Evolutionary conservation across 2,888 invertebrate genomes (phyloP).

Genomic region (Masnerella sp.): DNA sequence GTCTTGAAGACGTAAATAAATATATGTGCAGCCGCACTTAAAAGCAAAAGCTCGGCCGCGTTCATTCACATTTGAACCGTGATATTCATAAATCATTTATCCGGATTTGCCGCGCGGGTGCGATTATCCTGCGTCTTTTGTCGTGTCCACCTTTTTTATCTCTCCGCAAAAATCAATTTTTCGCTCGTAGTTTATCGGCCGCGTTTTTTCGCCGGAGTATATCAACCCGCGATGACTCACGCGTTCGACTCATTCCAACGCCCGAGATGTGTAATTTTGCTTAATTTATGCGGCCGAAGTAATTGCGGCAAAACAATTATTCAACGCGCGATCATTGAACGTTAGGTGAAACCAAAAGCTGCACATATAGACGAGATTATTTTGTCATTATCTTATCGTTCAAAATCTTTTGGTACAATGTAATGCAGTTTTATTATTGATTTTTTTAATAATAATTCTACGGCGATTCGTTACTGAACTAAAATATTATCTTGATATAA

Average conservation of each 20-base stretch:
- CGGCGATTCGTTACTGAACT: no score
- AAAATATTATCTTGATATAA: no score
- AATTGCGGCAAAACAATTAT: slow-evolving; percentile 49
- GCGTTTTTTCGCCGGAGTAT: slow-evolving; percentile 40
- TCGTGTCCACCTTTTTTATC: slow-evolving; percentile 36
- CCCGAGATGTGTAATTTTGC: slow-evolving; percentile 45
- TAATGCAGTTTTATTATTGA: no score
- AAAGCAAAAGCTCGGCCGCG: slow-evolving; percentile 22
- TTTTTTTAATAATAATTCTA: no score
- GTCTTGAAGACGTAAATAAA: slow-evolving; percentile 19
- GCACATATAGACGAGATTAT: slow-evolving; percentile 40
- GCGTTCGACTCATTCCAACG: slow-evolving; percentile 41
- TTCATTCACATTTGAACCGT: slow-evolving; percentile 54
- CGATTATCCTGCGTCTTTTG: slow-evolving; percentile 45
- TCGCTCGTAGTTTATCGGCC: slow-evolving; percentile 40
- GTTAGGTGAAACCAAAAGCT: slow-evolving; percentile 42
- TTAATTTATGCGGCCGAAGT: slow-evolving; percentile 40
- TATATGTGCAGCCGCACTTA: no score
- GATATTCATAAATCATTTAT: slow-evolving; percentile 55
- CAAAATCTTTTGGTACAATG: slow-evolving; percentile 37
- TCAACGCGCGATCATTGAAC: slow-evolving; percentile 48
- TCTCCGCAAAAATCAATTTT: slow-evolving; percentile 45
- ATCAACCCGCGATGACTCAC: slow-evolving; percentile 54
- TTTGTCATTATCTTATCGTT: slow-evolving; percentile 37
- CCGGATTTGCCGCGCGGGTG: slow-evolving; percentile 26